These are phyloP conservation scores for Chelonia mydas DNA, from an alignment of 2,797 vertebrate genomes.

Conservation along the genomic window DNA sequence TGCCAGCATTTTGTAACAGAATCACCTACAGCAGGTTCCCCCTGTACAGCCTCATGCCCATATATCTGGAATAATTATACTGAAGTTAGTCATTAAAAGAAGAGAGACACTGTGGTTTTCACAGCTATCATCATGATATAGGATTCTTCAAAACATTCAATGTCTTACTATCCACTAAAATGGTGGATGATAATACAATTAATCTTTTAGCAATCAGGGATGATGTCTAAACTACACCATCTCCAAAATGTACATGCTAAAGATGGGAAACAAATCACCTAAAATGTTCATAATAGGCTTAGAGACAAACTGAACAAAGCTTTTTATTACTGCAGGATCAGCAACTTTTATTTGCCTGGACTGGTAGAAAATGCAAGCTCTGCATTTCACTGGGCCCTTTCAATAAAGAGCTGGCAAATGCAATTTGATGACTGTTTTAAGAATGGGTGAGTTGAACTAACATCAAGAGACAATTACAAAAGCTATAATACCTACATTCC, in stretches of 20 bases:
- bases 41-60: neutral
- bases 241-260: neutral
- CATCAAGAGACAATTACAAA: neutral
- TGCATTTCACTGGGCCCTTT: constrained; percentile 41
- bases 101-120: neutral
- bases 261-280: constrained; percentile 21
- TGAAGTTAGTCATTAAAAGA: neutral
- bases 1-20: neutral
- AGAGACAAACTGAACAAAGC: constrained; percentile 43
- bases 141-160: neutral
- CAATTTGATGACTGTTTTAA: constrained; percentile 24
- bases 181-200: neutral
- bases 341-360: constrained; percentile 59
- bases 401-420: constrained; percentile 58
- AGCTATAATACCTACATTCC: neutral
- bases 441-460: constrained; percentile 4
- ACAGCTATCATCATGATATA: neutral
- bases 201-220: neutral
- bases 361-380: constrained; percentile 28
- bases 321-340: constrained; percentile 53
- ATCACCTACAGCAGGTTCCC: neutral
- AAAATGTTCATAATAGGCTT: constrained; percentile 40
- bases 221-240: neutral
- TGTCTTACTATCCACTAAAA: neutral
- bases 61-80: neutral